These are phyloP conservation scores for Coregonus clupeaformis DNA, from an alignment of 2,113 vertebrate genomes.

Conservation along the genomic window DNA sequence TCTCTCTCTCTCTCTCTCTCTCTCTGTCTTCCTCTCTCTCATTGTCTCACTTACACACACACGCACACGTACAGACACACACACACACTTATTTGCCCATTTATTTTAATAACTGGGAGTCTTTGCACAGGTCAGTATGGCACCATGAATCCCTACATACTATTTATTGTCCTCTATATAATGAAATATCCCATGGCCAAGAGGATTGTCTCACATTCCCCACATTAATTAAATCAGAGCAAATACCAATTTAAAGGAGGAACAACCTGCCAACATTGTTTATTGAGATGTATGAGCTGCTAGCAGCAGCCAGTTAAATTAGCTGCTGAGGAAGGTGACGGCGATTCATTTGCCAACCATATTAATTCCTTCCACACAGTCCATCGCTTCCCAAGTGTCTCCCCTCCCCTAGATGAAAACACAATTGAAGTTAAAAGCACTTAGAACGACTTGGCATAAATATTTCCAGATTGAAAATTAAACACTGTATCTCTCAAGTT, in stretches of 20 bases:
- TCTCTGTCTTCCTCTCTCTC: background rate
- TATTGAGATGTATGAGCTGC: conserved; percentile 57
- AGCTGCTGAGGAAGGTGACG: conserved; percentile 32
- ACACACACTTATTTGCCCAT: background rate
- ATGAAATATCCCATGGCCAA: conserved; percentile 39
- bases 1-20: background rate
- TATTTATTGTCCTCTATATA: conserved; percentile 9
- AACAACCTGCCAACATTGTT: conserved; percentile 34
- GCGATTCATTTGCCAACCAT: conserved; percentile 10
- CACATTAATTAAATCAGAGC: conserved; percentile 42
- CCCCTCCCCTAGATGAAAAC: background rate
- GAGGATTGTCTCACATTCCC: conserved; percentile 18
- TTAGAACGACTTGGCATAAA: conserved; percentile 1
- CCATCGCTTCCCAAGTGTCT: background rate
- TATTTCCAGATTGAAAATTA: too few relatives aligned
- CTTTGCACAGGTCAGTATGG: conserved; percentile 24
- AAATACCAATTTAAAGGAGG: conserved; percentile 44
- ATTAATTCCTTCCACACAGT: background rate
- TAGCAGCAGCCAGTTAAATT: conserved; percentile 33
- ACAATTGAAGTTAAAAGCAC: background rate
- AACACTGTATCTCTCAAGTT: background rate
- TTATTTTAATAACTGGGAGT: conserved; percentile 18
- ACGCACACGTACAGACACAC: background rate
- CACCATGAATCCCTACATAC: conserved; percentile 5
- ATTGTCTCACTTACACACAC: background rate